phyloP scores from a whole-genome alignment of 2,888 invertebrate genomes.

The Chrysolina oricalcia region DNA sequence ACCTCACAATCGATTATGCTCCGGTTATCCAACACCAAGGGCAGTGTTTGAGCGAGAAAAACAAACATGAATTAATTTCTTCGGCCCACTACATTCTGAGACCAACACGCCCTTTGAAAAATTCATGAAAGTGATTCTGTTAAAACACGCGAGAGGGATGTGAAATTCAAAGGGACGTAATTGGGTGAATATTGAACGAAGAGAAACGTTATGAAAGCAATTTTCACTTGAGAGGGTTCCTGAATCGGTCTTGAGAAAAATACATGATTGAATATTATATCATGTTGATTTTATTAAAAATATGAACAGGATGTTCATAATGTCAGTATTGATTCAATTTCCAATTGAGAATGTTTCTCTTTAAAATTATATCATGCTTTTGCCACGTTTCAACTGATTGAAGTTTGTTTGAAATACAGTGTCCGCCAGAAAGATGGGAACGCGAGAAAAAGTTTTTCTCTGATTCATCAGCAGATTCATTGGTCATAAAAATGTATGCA shows the following conservation, averaged over 20 bases:
- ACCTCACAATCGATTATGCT: no score
- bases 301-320: no score
- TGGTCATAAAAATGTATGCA: no score
- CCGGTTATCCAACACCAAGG: neutral
- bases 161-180: neutral
- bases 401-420: neutral
- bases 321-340: no score
- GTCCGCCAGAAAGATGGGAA: no score
- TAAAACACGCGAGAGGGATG: neutral
- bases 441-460: no score
- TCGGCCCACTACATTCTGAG: neutral
- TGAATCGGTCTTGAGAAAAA: neutral
- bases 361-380: no score
- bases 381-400: neutral
- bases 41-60: neutral
- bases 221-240: constrained; percentile 12
- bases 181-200: constrained; percentile 1
- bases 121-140: constrained; percentile 17
- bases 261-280: neutral
- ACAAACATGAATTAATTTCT: neutral
- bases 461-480: no score
- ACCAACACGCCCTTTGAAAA: neutral
- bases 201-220: constrained; percentile 7
- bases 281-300: no score
- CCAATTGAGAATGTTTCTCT: no score